Base-by-base conservation (phyloP, 1,140 invertebrate species). In the Zeugodacus cucurbitae region DNA sequence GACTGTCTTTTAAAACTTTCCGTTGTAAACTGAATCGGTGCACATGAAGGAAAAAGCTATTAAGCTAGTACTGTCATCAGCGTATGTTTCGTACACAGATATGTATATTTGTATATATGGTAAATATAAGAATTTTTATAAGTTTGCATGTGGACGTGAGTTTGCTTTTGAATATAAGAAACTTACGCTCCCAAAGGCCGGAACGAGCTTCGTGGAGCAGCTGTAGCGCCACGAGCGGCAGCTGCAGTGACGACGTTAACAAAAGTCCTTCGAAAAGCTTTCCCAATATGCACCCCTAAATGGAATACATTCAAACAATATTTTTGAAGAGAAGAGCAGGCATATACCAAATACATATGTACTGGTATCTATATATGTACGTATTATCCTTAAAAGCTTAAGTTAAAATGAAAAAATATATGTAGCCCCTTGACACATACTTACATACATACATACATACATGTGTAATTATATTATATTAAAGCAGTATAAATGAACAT, bases 1-100 rank as follows among this genome's bases (percentile, higher is more conserved):
- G 78, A 87, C 88, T 74, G 74, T 87, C 88, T 87, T 57, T 89
- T 87, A 86, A 87, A 87, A 89, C 88, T 89, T 89, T 87, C 87
- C 88, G 70, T 85, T 85, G 74, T 89, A 87, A 89, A 89, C 88
- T 89, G 88, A 89, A 87, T 62, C 54, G 44, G n/a, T n/a, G 44
- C 14, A 78, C 11, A 48, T 82, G 29, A 82, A 82, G 74, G 74
- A 22, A 48, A 82, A 34, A 82, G n/a, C 74, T 82, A 82, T 82
- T 26, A 82, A 6, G 74, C 41, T 41, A n/a, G 37, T 48, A 82
- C 41, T 82, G n/a, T 41, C 74, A 48, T 48, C 74, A 82, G 41
- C 26, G 44, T 48, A 26, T 22, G 26, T 5, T 14, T n/a, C 7
- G 41, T 26, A 34, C n/a, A 26, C 41, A 82, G 48, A 17, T 48